Percentiles rank a stretch among this genome's conserved stretches.
phyloP scores from a whole-genome alignment of 2,113 vertebrate species.

The Passer montanus region DNA sequence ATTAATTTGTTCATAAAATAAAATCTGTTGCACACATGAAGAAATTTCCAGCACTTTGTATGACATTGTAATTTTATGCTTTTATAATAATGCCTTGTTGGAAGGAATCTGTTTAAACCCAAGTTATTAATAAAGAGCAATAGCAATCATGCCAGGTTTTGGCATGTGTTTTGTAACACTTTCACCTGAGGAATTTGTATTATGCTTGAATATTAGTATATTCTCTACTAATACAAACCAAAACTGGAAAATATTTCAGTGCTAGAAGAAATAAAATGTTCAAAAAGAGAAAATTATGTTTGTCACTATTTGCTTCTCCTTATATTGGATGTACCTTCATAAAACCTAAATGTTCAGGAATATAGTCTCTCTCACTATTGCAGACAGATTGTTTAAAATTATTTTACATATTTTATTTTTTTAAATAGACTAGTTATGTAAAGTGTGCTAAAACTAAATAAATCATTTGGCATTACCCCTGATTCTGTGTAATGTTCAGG shows the following conservation, averaged over 20 bases:
- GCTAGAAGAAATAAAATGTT: slow-evolving; percentile 22
- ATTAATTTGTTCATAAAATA: not conserved
- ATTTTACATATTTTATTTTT: not conserved
- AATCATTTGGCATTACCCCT: not conserved
- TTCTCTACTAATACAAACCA: not conserved
- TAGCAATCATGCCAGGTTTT: not conserved
- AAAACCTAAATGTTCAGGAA: not conserved
- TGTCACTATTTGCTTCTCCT: not conserved
- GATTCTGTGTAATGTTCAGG: not conserved
- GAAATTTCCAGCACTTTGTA: not conserved
- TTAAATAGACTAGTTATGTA: not conserved
- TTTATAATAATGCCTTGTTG: not conserved
- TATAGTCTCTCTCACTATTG: not conserved
- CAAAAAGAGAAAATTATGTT: not conserved
- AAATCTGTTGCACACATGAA: not conserved
- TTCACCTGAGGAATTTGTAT: not conserved
- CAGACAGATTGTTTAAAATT: not conserved
- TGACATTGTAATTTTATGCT: slow-evolving; percentile 26
- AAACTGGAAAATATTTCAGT: slow-evolving; percentile 12
- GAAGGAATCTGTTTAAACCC: slow-evolving; percentile 25
- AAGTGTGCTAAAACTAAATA: not conserved
- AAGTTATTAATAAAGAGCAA: slow-evolving; percentile 31
- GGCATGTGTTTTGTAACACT: not conserved
- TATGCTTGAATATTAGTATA: slow-evolving; percentile 7
- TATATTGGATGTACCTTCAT: not conserved